A percentile compares a stretch with the other conserved stretches of the same genome.
Conservation (phyloP, 2,888 invertebrate genomes). For the Ditula angustiorana region DNA sequence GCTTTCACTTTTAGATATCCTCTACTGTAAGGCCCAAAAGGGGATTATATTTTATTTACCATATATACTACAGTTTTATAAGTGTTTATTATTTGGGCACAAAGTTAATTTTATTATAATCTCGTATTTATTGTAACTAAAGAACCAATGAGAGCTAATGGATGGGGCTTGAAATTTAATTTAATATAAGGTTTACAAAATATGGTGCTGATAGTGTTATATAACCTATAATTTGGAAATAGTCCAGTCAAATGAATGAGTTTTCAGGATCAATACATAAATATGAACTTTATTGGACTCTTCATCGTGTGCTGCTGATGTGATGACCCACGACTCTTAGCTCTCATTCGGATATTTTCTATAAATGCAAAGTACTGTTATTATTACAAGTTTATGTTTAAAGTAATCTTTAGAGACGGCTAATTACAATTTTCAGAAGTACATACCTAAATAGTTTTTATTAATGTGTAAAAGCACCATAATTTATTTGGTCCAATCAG, state of each 20-base stretch:
- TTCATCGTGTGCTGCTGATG: background rate
- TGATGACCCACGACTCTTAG: background rate
- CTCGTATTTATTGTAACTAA: slow-evolving; percentile 27
- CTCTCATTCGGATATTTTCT: slow-evolving; percentile 2
- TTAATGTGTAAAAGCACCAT: background rate
- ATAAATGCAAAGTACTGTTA: background rate
- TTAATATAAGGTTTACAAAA: slow-evolving; percentile 2
- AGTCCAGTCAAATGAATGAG: background rate
- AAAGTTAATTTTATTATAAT: slow-evolving; percentile 47
- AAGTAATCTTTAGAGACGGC: background rate
- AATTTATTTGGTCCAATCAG: background rate
- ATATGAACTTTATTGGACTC: background rate
- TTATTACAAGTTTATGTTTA: background rate
- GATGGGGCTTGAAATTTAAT: background rate
- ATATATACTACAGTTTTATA: background rate
- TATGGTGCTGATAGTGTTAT: slow-evolving; percentile 23
- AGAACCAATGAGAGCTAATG: slow-evolving; percentile 23
- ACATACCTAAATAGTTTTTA: background rate
- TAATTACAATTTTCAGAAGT: background rate
- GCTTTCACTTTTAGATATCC: slow-evolving; percentile 30
- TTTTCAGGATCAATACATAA: background rate
- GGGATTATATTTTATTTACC: slow-evolving; percentile 7
- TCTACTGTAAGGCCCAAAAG: background rate
- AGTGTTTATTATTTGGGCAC: slow-evolving; percentile 54
- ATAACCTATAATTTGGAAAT: background rate